Percentiles rank a stretch among this genome's conserved stretches.
Evolutionary conservation across 23 tunicate genomes (phyloP).

Genomic region (Halocynthia aurantium): DNA sequence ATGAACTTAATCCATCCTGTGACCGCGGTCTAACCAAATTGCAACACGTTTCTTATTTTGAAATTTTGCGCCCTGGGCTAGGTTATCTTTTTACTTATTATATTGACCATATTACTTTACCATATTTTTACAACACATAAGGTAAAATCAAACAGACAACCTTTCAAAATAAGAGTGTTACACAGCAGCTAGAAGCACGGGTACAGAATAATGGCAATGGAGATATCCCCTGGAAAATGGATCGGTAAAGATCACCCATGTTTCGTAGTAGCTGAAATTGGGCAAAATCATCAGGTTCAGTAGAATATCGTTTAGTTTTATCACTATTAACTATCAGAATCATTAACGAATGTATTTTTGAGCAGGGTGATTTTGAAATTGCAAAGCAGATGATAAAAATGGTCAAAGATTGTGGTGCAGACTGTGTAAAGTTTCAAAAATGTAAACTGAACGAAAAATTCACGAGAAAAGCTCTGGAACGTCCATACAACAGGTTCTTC

Average conservation of each 20-base stretch:
- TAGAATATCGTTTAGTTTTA: too few relatives aligned
- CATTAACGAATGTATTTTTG: neutral
- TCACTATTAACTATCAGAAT: neutral
- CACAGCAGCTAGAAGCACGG: too few relatives aligned
- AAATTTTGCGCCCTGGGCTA: too few relatives aligned
- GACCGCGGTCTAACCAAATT: too few relatives aligned
- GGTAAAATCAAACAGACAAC: too few relatives aligned
- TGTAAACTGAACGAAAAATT: slow-evolving; percentile 13
- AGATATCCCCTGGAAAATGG: slow-evolving; percentile 19
- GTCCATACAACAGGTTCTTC: slow-evolving; percentile 19
- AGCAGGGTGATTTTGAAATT: slow-evolving; percentile 17
- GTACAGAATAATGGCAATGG: slow-evolving; percentile 1
- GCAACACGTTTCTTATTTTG: too few relatives aligned
- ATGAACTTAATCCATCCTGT: too few relatives aligned
- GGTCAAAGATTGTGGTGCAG: slow-evolving; percentile 30
- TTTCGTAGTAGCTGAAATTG: slow-evolving; percentile 21
- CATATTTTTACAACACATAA: too few relatives aligned
- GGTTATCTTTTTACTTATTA: too few relatives aligned
- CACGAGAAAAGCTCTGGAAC: slow-evolving; percentile 8
- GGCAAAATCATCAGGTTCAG: slow-evolving; percentile 26
- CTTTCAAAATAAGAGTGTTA: too few relatives aligned
- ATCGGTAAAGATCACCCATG: slow-evolving; percentile 23
- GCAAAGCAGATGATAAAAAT: slow-evolving; percentile 19
- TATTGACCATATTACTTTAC: too few relatives aligned
- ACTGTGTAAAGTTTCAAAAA: slow-evolving; percentile 26